Evolutionary conservation across 2,797 vertebrate species (phyloP).

Genomic region (Vipera ursinii): DNA sequence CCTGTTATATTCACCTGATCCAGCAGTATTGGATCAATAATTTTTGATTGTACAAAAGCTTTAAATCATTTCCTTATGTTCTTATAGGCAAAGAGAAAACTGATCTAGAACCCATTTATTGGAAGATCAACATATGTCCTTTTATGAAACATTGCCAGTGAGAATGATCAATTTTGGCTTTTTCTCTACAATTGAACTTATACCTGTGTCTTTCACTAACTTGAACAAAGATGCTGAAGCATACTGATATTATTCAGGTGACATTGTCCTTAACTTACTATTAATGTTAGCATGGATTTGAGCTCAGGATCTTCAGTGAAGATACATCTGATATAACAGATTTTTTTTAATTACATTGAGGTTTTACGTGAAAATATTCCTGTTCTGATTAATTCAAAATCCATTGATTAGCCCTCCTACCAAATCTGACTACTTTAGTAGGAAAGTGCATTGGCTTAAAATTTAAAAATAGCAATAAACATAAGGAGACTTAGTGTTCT

Average conservation of each 20-base stretch:
- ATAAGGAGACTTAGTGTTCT: not conserved
- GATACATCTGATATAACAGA: not conserved
- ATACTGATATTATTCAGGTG: not conserved
- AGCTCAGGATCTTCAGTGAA: not conserved
- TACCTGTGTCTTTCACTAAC: not conserved
- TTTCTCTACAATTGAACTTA: not conserved
- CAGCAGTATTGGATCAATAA: not conserved
- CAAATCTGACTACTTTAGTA: not conserved
- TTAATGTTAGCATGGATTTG: not conserved
- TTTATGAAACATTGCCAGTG: not conserved
- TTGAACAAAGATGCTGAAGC: not conserved
- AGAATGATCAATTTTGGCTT: not conserved
- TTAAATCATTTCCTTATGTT: not conserved
- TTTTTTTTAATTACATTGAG: not conserved
- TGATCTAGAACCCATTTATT: not conserved
- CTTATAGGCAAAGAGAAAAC: not conserved
- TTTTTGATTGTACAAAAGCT: not conserved
- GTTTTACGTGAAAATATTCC: constrained; percentile 13
- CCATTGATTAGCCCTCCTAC: not conserved
- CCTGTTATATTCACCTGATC: not conserved
- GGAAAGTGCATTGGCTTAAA: not conserved
- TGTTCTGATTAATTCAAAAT: not conserved
- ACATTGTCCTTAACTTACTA: not conserved
- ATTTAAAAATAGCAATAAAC: not conserved
- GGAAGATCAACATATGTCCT: not conserved